Percentiles rank a stretch among this genome's conserved stretches.
phyloP scores from a whole-genome alignment of 2,797 vertebrate species.

The Phrynocephalus vlangalii region DNA sequence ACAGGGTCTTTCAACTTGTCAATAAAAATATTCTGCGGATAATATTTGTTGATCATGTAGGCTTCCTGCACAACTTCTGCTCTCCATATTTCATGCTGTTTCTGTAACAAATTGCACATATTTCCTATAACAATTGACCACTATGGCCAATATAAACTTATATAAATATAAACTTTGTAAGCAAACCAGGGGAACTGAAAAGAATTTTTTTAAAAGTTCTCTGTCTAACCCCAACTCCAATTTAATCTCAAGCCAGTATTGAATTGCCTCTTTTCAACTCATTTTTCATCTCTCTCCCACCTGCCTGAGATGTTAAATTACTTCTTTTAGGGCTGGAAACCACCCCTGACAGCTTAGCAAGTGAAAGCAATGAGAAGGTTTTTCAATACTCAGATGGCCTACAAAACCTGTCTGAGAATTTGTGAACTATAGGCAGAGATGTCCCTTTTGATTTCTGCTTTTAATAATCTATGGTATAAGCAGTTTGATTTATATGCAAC shows the following conservation, averaged over 20 bases:
- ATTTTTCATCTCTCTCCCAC: conserved; percentile 35
- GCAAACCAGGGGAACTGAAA: conserved; percentile 24
- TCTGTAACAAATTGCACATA: conserved; percentile 35
- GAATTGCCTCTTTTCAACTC: conserved; percentile 64
- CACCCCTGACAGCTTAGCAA: conserved; percentile 56
- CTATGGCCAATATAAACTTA: conserved; percentile 64
- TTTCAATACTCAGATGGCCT: conserved; percentile 67
- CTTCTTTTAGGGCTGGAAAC: conserved; percentile 62
- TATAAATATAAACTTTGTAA: conserved; percentile 50
- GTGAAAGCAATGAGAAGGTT: conserved; percentile 67
- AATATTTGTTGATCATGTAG: no score
- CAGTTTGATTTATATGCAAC: not conserved
- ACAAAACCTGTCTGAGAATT: conserved; percentile 65
- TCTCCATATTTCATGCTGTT: conserved; percentile 34
- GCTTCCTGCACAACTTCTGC: not conserved
- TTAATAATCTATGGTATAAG: conserved; percentile 32
- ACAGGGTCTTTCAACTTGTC: not conserved
- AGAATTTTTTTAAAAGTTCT: conserved; percentile 51
- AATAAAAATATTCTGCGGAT: not conserved
- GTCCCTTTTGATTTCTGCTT: conserved; percentile 41
- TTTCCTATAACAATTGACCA: conserved; percentile 59
- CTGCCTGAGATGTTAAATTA: conserved; percentile 54
- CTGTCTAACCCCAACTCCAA: not conserved
- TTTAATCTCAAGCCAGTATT: conserved; percentile 61
- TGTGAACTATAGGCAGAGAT: conserved; percentile 52